These are phyloP conservation scores for Cancer borealis DNA, from an alignment of 2,888 invertebrate genomes.

Conservation along the genomic window DNA sequence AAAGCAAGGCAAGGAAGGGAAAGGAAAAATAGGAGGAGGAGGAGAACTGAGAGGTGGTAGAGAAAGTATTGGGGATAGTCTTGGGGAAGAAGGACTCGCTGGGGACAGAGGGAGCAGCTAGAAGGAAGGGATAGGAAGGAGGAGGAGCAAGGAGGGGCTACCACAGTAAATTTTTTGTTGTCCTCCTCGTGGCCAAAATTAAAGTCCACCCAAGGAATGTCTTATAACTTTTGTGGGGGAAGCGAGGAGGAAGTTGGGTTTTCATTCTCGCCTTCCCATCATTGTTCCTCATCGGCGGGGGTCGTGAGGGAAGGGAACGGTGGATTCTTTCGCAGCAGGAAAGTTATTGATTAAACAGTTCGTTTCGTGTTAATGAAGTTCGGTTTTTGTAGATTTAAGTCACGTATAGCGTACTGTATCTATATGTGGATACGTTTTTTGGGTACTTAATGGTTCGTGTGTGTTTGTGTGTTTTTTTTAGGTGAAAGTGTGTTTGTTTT, in stretches of 20 bases:
- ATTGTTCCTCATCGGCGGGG: neutral
- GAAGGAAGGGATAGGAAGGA: neutral
- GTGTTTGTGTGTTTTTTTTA: neutral
- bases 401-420: neutral
- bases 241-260: slow-evolving; percentile 26
- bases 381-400: neutral
- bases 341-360: neutral
- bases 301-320: neutral
- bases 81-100: neutral
- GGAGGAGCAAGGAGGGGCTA: neutral
- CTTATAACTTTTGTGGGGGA: slow-evolving; percentile 18
- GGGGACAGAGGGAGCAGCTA: neutral
- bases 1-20: neutral
- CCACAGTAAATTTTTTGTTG: slow-evolving; percentile 32
- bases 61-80: no score
- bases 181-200: slow-evolving; percentile 27
- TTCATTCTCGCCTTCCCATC: slow-evolving; percentile 22
- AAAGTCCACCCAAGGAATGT: slow-evolving; percentile 27
- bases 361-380: neutral
- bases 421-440: neutral
- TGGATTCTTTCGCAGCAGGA: neutral
- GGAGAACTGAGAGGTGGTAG: no score
- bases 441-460: neutral
- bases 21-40: no score
- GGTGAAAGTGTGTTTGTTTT: no score